These are phyloP conservation scores for Antedon bifida DNA, from an alignment of 35 echinoderm and acorn worm genomes.

Conservation along the genomic window DNA sequence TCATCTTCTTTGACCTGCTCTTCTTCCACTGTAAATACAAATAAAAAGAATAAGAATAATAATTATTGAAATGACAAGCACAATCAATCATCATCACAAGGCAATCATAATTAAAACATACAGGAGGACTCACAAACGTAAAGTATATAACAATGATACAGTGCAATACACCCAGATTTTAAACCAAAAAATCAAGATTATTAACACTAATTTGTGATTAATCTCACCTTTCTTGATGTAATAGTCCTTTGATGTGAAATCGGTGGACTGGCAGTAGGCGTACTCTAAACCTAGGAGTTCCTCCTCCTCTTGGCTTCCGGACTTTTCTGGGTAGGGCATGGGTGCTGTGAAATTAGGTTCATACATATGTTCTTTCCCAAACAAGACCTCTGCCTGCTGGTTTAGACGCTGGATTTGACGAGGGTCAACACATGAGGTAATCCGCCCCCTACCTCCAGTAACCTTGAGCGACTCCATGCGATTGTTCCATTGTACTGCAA, in stretches of 20 bases:
- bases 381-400: neutral
- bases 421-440: neutral
- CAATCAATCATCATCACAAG: no score
- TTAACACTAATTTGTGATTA: no score
- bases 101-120: no score
- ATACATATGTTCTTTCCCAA: neutral
- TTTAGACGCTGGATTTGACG: neutral
- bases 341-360: neutral
- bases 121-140: no score
- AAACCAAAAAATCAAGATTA: no score
- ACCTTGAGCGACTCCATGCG: conserved; percentile 16
- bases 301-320: conserved; percentile 14
- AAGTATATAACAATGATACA: no score
- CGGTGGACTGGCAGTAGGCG: conserved; percentile 46
- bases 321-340: neutral
- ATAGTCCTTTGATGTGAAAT: conserved; percentile 35
- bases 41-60: no score
- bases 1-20: no score
- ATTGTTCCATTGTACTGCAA: conserved; percentile 36
- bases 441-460: neutral
- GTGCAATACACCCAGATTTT: no score
- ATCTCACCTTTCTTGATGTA: conserved; percentile 38
- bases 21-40: neutral
- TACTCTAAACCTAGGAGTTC: conserved; percentile 52
- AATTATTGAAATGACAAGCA: no score